Evolutionary conservation across 2,797 vertebrate species (phyloP).

Genomic region (Chrosomus eos): DNA sequence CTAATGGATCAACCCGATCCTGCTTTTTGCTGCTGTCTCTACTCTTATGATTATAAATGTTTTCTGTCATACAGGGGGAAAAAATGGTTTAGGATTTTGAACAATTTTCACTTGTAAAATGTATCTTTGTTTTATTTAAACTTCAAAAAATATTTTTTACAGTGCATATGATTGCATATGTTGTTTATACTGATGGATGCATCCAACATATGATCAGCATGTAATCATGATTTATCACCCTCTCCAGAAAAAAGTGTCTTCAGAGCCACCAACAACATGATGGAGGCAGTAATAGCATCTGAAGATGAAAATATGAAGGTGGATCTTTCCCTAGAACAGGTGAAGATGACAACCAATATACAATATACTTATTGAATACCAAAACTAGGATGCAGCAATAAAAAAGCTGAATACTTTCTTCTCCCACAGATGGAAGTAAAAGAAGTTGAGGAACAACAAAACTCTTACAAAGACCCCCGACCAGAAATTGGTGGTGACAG

Average conservation of each 20-base stretch:
- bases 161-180: no score
- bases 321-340: constrained; percentile 77
- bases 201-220: constrained; percentile 48
- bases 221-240: constrained; percentile 81
- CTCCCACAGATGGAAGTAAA: constrained; percentile 69
- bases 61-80: background rate
- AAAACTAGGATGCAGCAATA: constrained; percentile 33
- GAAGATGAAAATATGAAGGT: constrained; percentile 71
- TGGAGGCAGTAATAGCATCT: constrained; percentile 69
- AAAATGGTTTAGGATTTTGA: background rate
- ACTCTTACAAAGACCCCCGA: constrained; percentile 37
- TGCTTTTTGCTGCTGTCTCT: background rate
- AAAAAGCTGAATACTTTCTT: constrained; percentile 51
- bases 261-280: constrained; percentile 69
- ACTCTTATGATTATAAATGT: background rate
- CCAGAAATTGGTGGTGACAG: constrained; percentile 33
- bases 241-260: constrained; percentile 78
- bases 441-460: constrained; percentile 70
- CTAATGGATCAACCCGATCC: background rate
- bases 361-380: constrained; percentile 59
- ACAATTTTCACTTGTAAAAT: background rate
- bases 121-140: background rate
- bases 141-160: no score
- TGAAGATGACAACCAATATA: constrained; percentile 38
- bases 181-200: background rate